phyloP scores from a whole-genome alignment of 2,888 invertebrate genomes.

The Lordiphosa andalusiaca region DNA sequence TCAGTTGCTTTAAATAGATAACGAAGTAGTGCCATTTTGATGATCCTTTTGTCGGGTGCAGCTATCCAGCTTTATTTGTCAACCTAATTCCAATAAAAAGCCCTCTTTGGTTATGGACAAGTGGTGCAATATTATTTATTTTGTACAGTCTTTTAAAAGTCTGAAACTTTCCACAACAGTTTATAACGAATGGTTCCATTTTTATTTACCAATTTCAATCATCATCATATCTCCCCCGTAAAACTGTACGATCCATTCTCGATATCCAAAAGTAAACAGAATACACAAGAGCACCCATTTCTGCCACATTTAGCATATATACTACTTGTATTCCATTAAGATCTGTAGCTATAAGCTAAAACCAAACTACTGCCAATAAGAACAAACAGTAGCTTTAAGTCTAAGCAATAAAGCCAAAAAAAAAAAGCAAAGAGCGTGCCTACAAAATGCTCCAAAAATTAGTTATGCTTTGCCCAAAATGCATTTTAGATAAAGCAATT shows the following conservation, averaged over 20 bases:
- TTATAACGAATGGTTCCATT: no score
- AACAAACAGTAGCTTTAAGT: conserved; percentile 80
- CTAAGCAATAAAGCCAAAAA: conserved; percentile 28
- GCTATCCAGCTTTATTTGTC: no score
- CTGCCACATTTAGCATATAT: conserved; percentile 43
- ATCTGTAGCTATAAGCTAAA: conserved; percentile 27
- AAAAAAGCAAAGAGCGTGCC: conserved; percentile 24
- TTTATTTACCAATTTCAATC: no score
- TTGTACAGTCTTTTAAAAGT: no score
- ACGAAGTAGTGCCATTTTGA: no score
- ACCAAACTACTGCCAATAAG: conserved; percentile 78
- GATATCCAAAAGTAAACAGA: conserved; percentile 39
- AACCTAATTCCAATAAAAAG: no score
- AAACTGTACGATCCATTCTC: conserved; percentile 15
- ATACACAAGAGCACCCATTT: conserved; percentile 71
- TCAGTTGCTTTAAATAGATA: no score
- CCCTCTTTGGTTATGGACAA: no score
- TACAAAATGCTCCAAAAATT: conserved; percentile 36
- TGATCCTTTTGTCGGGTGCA: no score
- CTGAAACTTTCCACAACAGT: no score
- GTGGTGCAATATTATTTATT: no score
- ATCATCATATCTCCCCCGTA: neutral
- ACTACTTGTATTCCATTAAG: conserved; percentile 10
- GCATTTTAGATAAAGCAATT: conserved; percentile 44
- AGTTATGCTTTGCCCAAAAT: conserved; percentile 42